These are phyloP conservation scores for Abrostola tripartita DNA, from an alignment of 2,888 invertebrate species.

Conservation along the genomic window DNA sequence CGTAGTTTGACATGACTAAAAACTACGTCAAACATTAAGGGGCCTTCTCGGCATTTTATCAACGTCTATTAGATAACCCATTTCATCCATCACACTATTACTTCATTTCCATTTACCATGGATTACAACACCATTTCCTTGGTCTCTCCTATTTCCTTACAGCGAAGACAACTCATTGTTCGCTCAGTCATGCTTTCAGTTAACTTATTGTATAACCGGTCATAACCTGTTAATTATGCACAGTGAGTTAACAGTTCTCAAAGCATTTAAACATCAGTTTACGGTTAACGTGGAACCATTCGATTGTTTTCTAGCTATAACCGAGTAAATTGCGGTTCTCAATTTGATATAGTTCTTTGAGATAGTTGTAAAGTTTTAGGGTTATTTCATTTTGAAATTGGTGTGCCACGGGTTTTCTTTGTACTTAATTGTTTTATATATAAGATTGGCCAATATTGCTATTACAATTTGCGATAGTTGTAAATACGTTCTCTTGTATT, in stretches of 20 bases:
- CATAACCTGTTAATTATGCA: slow-evolving; percentile 59
- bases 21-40: not conserved
- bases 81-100: slow-evolving; percentile 32
- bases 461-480: not conserved
- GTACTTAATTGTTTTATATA: slow-evolving; percentile 14
- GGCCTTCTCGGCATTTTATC: not conserved
- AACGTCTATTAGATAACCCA: slow-evolving; percentile 26
- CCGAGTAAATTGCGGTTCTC: slow-evolving; percentile 13
- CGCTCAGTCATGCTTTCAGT: slow-evolving; percentile 55
- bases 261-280: slow-evolving; percentile 51
- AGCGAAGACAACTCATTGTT: slow-evolving; percentile 35
- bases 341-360: slow-evolving; percentile 28
- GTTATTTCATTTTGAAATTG: slow-evolving; percentile 25
- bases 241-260: slow-evolving; percentile 60
- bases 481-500: not conserved
- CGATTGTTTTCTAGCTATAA: slow-evolving; percentile 30
- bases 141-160: slow-evolving; percentile 32
- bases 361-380: slow-evolving; percentile 22
- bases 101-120: slow-evolving; percentile 28
- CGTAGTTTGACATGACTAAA: not conserved
- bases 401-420: slow-evolving; percentile 3
- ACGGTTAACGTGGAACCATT: slow-evolving; percentile 51
- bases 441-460: slow-evolving; percentile 3
- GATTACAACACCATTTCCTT: slow-evolving; percentile 37
- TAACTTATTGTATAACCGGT: slow-evolving; percentile 55